phyloP scores from a whole-genome alignment of 2,797 vertebrate species.

The Clamator glandarius region DNA sequence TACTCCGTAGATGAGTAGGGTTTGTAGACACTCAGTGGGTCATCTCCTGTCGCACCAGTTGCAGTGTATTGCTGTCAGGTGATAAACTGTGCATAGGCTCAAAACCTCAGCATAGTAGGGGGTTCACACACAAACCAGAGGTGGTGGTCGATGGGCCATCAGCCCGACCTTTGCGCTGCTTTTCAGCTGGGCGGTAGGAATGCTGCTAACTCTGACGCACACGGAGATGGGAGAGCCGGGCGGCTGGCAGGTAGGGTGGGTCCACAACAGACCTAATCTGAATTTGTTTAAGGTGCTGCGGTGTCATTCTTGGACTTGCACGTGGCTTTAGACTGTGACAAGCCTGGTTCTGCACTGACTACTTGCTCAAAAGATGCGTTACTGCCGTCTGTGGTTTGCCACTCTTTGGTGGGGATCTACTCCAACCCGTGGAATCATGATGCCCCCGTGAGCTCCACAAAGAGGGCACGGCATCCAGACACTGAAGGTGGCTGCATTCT shows the following conservation, averaged over 20 bases:
- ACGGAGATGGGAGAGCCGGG: accelerated
- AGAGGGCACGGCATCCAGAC: accelerated
- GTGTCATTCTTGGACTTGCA: not conserved
- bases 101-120: not conserved
- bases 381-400: not conserved
- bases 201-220: accelerated
- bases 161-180: not conserved
- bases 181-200: not conserved
- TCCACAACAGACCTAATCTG: not conserved
- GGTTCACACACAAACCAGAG: not conserved
- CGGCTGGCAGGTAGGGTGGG: not conserved
- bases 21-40: not conserved
- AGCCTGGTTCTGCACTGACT: not conserved
- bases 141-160: not conserved
- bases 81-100: not conserved
- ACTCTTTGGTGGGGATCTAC: accelerated
- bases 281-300: not conserved
- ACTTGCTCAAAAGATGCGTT: not conserved
- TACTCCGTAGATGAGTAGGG: not conserved
- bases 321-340: not conserved
- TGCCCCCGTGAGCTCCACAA: not conserved
- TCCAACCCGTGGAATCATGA: not conserved
- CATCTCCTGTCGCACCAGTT: not conserved
- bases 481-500: not conserved
- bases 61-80: not conserved